Evolutionary conservation across 2,113 vertebrate species (phyloP).

Genomic region (Beaufortia kweichowensis): DNA sequence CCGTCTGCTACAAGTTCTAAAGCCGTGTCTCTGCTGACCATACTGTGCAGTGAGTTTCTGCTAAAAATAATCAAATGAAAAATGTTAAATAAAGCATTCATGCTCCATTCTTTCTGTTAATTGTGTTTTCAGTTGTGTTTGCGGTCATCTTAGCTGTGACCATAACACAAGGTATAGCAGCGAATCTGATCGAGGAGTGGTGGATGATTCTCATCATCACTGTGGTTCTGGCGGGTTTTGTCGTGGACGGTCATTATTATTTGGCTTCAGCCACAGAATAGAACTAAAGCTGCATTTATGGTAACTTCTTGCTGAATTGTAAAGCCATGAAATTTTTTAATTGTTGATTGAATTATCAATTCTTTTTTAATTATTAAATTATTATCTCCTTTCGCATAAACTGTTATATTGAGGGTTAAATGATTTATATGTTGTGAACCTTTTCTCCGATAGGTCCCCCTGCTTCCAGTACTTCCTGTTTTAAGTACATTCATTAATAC

Average conservation of each 20-base stretch:
- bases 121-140: slow-evolving; percentile 62
- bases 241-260: slow-evolving; percentile 67
- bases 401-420: too few relatives aligned
- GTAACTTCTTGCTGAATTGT: slow-evolving; percentile 63
- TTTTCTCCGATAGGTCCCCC: slow-evolving; percentile 75
- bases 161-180: slow-evolving; percentile 56
- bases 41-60: slow-evolving; percentile 62
- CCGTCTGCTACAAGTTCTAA: slow-evolving; percentile 67
- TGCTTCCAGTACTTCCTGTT: slow-evolving; percentile 78
- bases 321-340: too few relatives aligned
- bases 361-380: too few relatives aligned
- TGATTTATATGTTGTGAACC: neutral
- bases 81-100: too few relatives aligned
- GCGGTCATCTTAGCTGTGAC: slow-evolving; percentile 60
- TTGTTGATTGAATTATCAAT: too few relatives aligned
- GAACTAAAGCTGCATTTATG: slow-evolving; percentile 76
- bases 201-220: slow-evolving; percentile 73
- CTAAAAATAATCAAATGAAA: too few relatives aligned
- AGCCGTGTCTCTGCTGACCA: slow-evolving; percentile 65
- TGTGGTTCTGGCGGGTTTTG: slow-evolving; percentile 62
- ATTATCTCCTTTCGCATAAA: too few relatives aligned
- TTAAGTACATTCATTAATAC: slow-evolving; percentile 78
- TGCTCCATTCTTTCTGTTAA: neutral
- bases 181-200: slow-evolving; percentile 58
- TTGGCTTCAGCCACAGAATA: slow-evolving; percentile 82